Conservation (phyloP, 2,113 vertebrate species). For the Etheostoma spectabile region DNA sequence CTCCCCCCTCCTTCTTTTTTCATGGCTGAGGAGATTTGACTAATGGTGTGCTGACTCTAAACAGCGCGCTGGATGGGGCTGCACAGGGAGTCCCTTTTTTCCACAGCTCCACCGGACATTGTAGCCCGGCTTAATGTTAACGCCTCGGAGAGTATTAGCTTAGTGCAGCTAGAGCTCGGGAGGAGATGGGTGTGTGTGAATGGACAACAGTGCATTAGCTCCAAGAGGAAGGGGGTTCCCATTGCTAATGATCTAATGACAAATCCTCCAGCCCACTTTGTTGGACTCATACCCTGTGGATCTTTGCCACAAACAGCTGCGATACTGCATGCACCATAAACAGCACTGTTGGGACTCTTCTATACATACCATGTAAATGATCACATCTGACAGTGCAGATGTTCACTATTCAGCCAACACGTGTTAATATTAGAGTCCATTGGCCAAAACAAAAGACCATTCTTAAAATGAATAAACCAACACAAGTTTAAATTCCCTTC, state of each 20-base stretch:
- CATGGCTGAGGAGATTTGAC: constrained; percentile 81
- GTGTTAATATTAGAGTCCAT: neutral
- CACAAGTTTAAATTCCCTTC: neutral
- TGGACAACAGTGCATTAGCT: constrained; percentile 63
- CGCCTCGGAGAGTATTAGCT: constrained; percentile 73
- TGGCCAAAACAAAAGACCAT: neutral
- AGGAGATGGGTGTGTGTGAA: constrained; percentile 63
- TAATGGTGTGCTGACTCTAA: constrained; percentile 82
- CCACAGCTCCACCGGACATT: constrained; percentile 70
- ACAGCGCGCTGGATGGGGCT: constrained; percentile 65
- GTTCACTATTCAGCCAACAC: constrained; percentile 19
- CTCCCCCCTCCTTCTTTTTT: constrained; percentile 42
- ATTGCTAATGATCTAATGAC: constrained; percentile 74
- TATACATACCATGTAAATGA: constrained; percentile 15
- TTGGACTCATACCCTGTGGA: constrained; percentile 46
- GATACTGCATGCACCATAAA: constrained; percentile 38
- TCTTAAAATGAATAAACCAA: neutral
- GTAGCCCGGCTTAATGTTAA: constrained; percentile 78
- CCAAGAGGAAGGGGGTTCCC: constrained; percentile 56
- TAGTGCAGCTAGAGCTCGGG: constrained; percentile 66
- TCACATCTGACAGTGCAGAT: constrained; percentile 27
- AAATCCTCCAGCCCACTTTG: constrained; percentile 60
- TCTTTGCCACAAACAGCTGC: constrained; percentile 49
- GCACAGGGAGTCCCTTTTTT: constrained; percentile 64
- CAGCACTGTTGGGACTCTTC: constrained; percentile 13